These are phyloP conservation scores for Myopa testacea DNA, from an alignment of 2,888 invertebrate species.

Conservation along the genomic window DNA sequence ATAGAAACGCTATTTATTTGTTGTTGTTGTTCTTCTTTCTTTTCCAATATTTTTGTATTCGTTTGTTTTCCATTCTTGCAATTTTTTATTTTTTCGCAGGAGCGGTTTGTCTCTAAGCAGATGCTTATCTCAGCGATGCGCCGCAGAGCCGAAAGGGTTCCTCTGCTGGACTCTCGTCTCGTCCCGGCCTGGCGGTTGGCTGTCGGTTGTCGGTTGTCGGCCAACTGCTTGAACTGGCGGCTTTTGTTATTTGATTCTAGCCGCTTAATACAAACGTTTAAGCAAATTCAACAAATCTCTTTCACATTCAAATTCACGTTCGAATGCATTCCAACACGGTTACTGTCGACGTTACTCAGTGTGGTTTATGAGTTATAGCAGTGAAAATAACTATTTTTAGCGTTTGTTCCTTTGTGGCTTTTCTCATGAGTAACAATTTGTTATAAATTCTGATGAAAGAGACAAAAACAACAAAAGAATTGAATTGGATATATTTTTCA, in stretches of 20 bases:
- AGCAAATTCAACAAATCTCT: constrained; percentile 36
- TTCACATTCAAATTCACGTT: neutral
- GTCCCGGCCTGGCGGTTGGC: too few relatives aligned
- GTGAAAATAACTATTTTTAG: too few relatives aligned
- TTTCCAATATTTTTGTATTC: too few relatives aligned
- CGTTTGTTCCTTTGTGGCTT: neutral
- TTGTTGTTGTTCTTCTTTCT: neutral
- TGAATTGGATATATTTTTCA: too few relatives aligned
- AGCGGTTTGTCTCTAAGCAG: constrained; percentile 12
- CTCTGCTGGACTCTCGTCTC: neutral
- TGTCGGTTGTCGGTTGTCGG: neutral
- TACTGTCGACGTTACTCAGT: neutral
- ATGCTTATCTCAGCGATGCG: constrained; percentile 28
- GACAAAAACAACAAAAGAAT: too few relatives aligned
- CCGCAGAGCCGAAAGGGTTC: neutral
- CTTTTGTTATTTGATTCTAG: constrained; percentile 32
- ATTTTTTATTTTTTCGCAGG: constrained; percentile 13
- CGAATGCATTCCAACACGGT: neutral
- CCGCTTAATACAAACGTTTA: constrained; percentile 35
- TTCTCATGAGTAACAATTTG: neutral
- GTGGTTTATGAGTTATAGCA: too few relatives aligned
- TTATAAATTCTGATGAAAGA: neutral
- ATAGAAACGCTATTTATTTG: constrained; percentile 9
- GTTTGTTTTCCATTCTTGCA: neutral
- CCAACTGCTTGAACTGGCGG: neutral